Evolutionary conservation across 2,797 vertebrate species (phyloP), one percentile per base, ranked within the genome.

Genomic region (Parambassis ranga): DNA sequence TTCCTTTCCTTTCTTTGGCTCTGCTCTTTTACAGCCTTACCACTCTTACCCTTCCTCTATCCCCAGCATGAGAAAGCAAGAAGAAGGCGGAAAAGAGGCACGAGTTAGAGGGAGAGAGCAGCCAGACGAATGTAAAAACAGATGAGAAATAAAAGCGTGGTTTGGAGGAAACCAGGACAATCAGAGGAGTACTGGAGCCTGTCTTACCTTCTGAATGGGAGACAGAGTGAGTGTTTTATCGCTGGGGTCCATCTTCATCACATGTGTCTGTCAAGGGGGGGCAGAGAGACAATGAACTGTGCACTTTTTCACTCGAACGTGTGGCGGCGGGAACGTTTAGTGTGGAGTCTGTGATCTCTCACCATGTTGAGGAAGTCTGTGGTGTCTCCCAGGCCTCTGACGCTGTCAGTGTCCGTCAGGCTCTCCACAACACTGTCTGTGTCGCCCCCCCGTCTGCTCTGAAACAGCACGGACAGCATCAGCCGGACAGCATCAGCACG

Each of bases 291-390:
- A 18, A 14, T 36, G 6, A 79, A 33, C 4, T 7, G 11, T 22
- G 5, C 1, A 1, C 10, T 28, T 16, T 24, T 1, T 19, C 14
- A 26, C 24, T 50, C 23, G 11, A 46, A 28, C 19, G 27, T 19
- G 43, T 30, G 11, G 30, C 16, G 38, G 5, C 10, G 35, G 32
- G n/a, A 36, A 35, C n/a, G 35, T 50, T 50, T 24, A 32, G 46
- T 41, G 11, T 1, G 2, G 22, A 14, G 1, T 15, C 20, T 0
- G 10, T 16, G 47, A 2, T 41, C 18, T 43, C 89, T 90, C 92
- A 98, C 96, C 95, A 96, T 93, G 85, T 98, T 98, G 79, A 99
- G 90, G 79, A 95, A 65, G 79, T 98, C 95, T 16, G 91, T 90
- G 57, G 95, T 96, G 67, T 96, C 92, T 71, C 94, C 95, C 52